These are phyloP conservation scores for Cydia amplana DNA, from an alignment of 1,140 invertebrate genomes.

Conservation along the genomic window DNA sequence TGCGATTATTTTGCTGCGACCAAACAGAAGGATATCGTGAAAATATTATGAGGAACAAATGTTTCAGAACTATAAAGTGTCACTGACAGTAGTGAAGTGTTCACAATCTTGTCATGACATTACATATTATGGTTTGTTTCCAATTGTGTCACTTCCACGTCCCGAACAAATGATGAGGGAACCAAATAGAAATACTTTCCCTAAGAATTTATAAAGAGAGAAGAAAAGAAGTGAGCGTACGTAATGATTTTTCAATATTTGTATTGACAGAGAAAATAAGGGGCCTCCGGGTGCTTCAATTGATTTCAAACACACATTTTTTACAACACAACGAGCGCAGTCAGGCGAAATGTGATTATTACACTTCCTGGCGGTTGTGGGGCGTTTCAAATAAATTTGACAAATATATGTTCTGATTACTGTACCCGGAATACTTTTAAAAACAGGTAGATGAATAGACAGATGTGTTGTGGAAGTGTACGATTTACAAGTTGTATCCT, in stretches of 20 bases:
- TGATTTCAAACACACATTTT: slow-evolving; percentile 37
- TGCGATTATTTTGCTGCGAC: background rate
- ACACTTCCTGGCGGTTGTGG: background rate
- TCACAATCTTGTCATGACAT: background rate
- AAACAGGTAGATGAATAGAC: background rate
- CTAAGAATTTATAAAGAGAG: slow-evolving; percentile 50
- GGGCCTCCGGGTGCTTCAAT: slow-evolving; percentile 39
- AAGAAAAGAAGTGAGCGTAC: slow-evolving; percentile 48
- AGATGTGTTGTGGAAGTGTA: background rate
- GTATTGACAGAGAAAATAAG: slow-evolving; percentile 51
- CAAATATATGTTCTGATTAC: background rate
- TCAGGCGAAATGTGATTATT: slow-evolving; percentile 11
- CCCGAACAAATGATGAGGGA: slow-evolving; percentile 38
- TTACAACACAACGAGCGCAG: background rate
- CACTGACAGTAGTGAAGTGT: background rate
- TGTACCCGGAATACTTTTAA: background rate
- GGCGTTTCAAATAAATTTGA: background rate
- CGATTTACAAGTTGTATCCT: too few relatives aligned
- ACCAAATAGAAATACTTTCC: slow-evolving; percentile 45
- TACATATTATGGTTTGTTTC: background rate
- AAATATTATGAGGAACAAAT: background rate
- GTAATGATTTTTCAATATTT: slow-evolving; percentile 55
- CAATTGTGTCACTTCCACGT: background rate
- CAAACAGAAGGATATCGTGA: background rate
- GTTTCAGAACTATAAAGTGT: background rate